Conservation (phyloP, 2,113 vertebrate genomes). For the Pterocles gutturalis region DNA sequence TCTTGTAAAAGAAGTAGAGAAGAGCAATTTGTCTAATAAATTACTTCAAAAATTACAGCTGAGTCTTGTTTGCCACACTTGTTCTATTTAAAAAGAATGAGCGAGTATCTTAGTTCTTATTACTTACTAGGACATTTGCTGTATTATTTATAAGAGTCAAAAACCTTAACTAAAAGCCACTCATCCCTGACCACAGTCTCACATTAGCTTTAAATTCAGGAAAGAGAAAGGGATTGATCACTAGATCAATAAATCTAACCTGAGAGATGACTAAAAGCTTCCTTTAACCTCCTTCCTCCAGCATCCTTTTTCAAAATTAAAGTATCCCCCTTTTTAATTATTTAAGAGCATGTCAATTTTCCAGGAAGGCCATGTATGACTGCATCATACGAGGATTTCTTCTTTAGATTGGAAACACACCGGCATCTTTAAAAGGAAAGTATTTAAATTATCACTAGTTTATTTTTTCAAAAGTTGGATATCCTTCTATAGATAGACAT, state of each 20-base stretch:
- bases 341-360: slow-evolving; percentile 74
- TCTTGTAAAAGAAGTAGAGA: slow-evolving; percentile 75
- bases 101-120: slow-evolving; percentile 69
- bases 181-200: slow-evolving; percentile 75
- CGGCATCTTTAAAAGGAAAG: slow-evolving; percentile 12
- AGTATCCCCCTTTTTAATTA: slow-evolving; percentile 75
- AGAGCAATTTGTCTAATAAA: slow-evolving; percentile 71
- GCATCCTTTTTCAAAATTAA: slow-evolving; percentile 79
- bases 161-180: slow-evolving; percentile 79
- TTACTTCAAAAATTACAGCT: slow-evolving; percentile 61
- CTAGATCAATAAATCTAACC: slow-evolving; percentile 87
- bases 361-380: slow-evolving; percentile 48
- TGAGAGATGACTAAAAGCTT: slow-evolving; percentile 82
- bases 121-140: slow-evolving; percentile 72
- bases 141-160: slow-evolving; percentile 76
- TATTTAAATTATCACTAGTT: not conserved
- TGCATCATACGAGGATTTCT: slow-evolving; percentile 60
- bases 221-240: slow-evolving; percentile 82
- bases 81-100: slow-evolving; percentile 75
- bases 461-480: not conserved
- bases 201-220: slow-evolving; percentile 80
- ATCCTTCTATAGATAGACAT: not conserved
- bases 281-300: slow-evolving; percentile 81
- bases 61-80: slow-evolving; percentile 74
- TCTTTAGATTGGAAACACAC: not conserved